Percentiles rank a stretch among this genome's conserved stretches.
Conservation (phyloP, 2,797 vertebrate genomes). For the Crocodylus rhombifer region DNA sequence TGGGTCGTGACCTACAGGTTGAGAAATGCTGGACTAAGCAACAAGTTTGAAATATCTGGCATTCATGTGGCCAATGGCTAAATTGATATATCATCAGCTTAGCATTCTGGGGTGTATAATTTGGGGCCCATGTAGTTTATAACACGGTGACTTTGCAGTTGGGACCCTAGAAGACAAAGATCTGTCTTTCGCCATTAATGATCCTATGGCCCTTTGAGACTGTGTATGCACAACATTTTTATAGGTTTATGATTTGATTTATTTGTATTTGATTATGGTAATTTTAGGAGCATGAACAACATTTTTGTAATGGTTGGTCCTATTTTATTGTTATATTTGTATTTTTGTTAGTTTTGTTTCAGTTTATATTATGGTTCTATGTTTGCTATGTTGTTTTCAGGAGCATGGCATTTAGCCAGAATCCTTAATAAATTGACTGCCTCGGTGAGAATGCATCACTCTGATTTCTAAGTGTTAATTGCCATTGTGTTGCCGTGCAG, state of each 20-base stretch:
- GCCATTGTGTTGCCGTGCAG: accelerated
- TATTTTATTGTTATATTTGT: too few relatives aligned
- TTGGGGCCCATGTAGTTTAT: accelerated
- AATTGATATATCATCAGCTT: accelerated
- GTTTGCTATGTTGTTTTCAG: too few relatives aligned
- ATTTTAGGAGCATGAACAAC: too few relatives aligned
- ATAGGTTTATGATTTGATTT: too few relatives aligned
- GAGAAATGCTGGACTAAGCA: too few relatives aligned
- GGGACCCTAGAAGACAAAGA: accelerated
- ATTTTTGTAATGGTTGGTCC: too few relatives aligned
- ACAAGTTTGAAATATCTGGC: neutral
- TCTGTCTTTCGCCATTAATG: neutral
- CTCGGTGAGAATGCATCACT: neutral
- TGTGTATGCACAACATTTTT: too few relatives aligned
- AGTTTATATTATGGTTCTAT: too few relatives aligned
- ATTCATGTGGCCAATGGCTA: accelerated
- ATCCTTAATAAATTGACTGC: neutral
- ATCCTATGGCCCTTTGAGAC: neutral
- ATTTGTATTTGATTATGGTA: too few relatives aligned
- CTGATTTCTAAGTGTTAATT: neutral
- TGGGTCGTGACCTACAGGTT: too few relatives aligned
- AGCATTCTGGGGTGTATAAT: accelerated
- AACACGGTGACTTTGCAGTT: accelerated
- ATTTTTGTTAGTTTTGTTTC: too few relatives aligned
- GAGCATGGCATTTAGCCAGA: too few relatives aligned